A percentile compares a stretch with the other conserved stretches of the same genome.
phyloP scores from a whole-genome alignment of 1,140 invertebrate species.

The Episyrphus balteatus region DNA sequence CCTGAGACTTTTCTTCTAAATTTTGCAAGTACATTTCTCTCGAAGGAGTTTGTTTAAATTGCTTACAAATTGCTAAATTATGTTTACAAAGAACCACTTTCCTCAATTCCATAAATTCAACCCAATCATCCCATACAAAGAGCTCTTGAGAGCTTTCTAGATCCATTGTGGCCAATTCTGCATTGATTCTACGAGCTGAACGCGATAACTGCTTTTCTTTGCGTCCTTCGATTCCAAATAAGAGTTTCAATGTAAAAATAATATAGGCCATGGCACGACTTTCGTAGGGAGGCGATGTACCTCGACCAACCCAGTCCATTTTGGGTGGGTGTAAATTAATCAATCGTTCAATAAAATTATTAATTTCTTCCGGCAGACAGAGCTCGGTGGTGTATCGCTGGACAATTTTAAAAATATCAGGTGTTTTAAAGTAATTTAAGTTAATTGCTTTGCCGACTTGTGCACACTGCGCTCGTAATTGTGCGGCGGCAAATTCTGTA shows the following conservation, averaged over 20 bases:
- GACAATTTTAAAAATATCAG: conserved; percentile 39
- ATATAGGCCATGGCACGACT: conserved; percentile 49
- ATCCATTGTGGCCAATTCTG: conserved; percentile 11
- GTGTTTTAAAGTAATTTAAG: conserved; percentile 25
- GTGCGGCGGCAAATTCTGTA: too few species aligned
- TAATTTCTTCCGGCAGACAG: conserved; percentile 39
- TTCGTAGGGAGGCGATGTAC: conserved; percentile 45
- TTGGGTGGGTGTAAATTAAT: conserved; percentile 34
- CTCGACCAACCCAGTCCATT: conserved; percentile 20
- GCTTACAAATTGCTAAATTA: conserved; percentile 42
- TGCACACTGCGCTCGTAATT: too few species aligned
- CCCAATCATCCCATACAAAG: conserved; percentile 52
- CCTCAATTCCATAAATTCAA: conserved; percentile 48
- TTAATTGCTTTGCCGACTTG: too few species aligned
- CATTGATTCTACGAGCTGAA: conserved; percentile 41
- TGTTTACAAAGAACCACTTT: conserved; percentile 39
- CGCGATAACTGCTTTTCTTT: conserved; percentile 48
- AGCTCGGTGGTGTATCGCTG: conserved; percentile 44
- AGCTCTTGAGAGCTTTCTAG: conserved; percentile 20
- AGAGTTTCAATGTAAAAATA: conserved; percentile 47
- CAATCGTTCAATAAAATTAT: conserved; percentile 22
- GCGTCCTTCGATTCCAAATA: conserved; percentile 50
- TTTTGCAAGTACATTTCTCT: conserved; percentile 13
- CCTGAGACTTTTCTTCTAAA: conserved; percentile 12
- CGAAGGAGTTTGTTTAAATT: conserved; percentile 12